Base-by-base conservation (phyloP, 2,113 vertebrate species). In the Eulemur rufifrons region DNA sequence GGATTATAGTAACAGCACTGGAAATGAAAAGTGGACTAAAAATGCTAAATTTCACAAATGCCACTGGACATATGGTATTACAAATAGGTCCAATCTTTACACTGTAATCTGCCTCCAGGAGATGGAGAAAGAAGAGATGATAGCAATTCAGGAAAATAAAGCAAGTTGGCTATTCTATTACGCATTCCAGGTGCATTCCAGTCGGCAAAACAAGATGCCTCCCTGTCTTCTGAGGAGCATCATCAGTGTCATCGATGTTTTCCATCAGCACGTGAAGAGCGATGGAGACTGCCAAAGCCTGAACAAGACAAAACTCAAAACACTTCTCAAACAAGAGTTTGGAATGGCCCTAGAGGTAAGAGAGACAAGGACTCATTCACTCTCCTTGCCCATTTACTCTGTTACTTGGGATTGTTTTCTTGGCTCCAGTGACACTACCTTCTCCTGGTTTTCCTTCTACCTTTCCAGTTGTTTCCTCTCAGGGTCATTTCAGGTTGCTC, bases 281-380 rank as follows among this genome's bases (percentile, higher is more conserved):
- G 27, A 80, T 39, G 56, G 78, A 74, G 64, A 68, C 8, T 80
- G 37, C 29, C 86, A 95, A 83, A 80, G 87, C n/a, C 64, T 89
- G 25, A 85, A 56, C 4, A 76, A 15, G 20, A 45, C 42, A 47
- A 84, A 91, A 88, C 13, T 95, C 63, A 95, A 85, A 83, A 87
- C 87, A 66, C 78, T 95, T 32, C 54, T 91, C 54, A 63, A 80
- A 34, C 54, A 96, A 45, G 91, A 94, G 56, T 56, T 89, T 73
- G 50, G 50, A 80, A 77, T 76, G 13, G 42, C 42, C 47, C 64
- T 86, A 52, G 56, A 95, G 84, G 95, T 86, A 85, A 87, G 27
- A 82, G 56, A 39, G 14, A 37, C 45, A 47, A 32, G 8, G 11
- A 8, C 50, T 47, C 47, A 32, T 52, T 84, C 71, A 32, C 42